Evolutionary conservation across 2,797 vertebrate genomes (phyloP).

Genomic region (Tauraco hartlaubi): DNA sequence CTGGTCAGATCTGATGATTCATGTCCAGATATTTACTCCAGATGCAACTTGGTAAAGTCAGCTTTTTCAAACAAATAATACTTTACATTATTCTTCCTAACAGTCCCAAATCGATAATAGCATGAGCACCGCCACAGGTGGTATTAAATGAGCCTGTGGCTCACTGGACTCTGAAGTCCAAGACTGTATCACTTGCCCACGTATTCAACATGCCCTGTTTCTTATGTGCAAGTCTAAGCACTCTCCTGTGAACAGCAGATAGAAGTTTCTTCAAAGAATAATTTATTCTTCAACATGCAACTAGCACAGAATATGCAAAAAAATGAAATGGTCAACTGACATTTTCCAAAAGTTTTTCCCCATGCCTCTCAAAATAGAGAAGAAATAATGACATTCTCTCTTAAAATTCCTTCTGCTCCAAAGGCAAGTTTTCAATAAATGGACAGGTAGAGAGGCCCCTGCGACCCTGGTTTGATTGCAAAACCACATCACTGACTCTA

Average conservation of each 20-base stretch:
- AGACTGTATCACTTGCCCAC: not conserved
- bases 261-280: not conserved
- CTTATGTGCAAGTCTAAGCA: not conserved
- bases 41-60: not conserved
- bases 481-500: not conserved
- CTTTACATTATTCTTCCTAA: not conserved
- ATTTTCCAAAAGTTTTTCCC: not conserved
- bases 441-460: not conserved
- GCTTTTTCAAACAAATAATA: not conserved
- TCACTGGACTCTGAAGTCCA: not conserved
- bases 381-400: not conserved
- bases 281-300: not conserved
- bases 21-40: not conserved
- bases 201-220: not conserved
- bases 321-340: not conserved
- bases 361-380: not conserved
- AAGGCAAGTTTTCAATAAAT: not conserved
- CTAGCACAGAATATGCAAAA: not conserved
- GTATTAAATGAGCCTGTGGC: not conserved
- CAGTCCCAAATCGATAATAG: not conserved
- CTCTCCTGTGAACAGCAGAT: not conserved
- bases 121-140: not conserved
- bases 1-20: not conserved
- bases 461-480: not conserved
- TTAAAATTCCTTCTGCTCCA: not conserved